Percentiles rank a stretch among this genome's conserved stretches.
These are phyloP conservation scores for Saimiri boliviensis DNA, from an alignment of 2,113 vertebrate species.

Conservation along the genomic window DNA sequence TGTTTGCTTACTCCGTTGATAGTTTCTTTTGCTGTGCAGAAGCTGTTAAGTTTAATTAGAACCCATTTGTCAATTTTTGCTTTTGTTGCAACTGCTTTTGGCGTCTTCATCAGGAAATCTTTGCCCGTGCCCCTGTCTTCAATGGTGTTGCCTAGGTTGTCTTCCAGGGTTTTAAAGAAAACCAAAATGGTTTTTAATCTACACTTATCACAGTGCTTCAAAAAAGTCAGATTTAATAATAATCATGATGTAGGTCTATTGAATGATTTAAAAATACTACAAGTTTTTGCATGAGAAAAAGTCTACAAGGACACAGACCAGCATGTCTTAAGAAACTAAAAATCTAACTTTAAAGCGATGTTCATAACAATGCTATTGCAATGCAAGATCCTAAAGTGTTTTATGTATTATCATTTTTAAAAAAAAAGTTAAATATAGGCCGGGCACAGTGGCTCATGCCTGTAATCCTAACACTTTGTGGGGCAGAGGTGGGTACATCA, in stretches of 20 bases:
- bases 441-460: too few species aligned
- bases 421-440: neutral
- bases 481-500: too few species aligned
- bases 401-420: neutral
- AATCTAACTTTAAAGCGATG: neutral
- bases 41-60: too few species aligned
- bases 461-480: too few species aligned
- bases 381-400: neutral
- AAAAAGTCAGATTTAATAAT: neutral
- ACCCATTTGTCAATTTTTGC: too few species aligned
- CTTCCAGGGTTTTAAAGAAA: neutral
- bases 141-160: too few species aligned
- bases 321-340: neutral
- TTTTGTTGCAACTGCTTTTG: too few species aligned
- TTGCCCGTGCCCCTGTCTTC: too few species aligned
- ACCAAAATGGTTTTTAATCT: neutral
- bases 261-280: neutral
- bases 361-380: neutral
- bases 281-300: accelerated
- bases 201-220: neutral
- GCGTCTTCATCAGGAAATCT: too few species aligned
- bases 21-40: too few species aligned
- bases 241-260: neutral
- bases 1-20: too few species aligned
- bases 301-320: neutral